Evolutionary conservation across 2,797 vertebrate genomes (phyloP).

Genomic region (Garrulus glandarius): DNA sequence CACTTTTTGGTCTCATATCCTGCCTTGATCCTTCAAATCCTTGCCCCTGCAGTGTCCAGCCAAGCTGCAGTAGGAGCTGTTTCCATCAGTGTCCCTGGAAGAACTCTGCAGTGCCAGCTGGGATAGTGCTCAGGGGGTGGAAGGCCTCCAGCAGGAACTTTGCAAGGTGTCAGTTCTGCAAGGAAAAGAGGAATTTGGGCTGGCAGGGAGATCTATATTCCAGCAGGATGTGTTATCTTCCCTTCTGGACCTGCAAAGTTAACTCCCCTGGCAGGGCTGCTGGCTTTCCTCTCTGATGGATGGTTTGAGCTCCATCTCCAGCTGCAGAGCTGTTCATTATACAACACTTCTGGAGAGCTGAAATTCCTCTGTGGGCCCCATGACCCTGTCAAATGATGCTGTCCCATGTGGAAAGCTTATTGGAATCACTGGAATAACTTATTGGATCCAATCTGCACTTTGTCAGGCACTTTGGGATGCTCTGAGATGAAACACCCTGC

Average conservation of each 20-base stretch:
- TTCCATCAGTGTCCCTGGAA: constrained; percentile 22
- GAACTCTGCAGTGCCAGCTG: constrained; percentile 10
- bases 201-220: not conserved
- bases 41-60: not conserved
- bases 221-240: constrained; percentile 37
- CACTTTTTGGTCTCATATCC: not conserved
- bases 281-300: not conserved
- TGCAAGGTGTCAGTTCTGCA: constrained; percentile 9
- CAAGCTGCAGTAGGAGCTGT: not conserved
- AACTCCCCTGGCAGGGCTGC: not conserved
- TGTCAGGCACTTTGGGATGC: not conserved
- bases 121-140: not conserved
- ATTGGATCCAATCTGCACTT: not conserved
- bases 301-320: not conserved
- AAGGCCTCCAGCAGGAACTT: constrained; percentile 4
- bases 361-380: not conserved
- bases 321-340: not conserved
- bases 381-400: not conserved
- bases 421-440: not conserved
- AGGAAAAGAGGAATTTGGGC: constrained; percentile 15
- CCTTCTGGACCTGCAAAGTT: not conserved
- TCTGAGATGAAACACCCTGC: not conserved
- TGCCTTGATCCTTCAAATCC: not conserved
- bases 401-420: not conserved
- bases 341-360: not conserved